Evolutionary conservation across 2,113 vertebrate species (phyloP).

Genomic region (Clarias magur): DNA sequence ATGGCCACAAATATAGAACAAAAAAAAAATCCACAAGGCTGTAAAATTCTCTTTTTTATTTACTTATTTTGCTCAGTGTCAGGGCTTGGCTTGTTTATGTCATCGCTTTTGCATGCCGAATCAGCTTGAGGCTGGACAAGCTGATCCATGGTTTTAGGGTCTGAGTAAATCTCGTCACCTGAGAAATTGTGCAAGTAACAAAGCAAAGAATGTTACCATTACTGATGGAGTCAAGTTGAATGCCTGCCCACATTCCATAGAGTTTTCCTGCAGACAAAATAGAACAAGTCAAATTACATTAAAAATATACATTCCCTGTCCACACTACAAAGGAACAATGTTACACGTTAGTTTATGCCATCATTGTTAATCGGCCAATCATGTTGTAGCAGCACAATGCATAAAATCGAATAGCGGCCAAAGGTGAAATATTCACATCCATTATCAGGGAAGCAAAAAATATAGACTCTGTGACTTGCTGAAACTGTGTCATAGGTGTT

Average conservation of each 20-base stretch:
- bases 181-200: conserved; percentile 61
- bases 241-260: conserved; percentile 76
- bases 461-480: too few species aligned
- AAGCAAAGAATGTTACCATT: conserved; percentile 56
- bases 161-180: conserved; percentile 85
- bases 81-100: conserved; percentile 52
- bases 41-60: background rate
- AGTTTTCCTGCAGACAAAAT: conserved; percentile 68
- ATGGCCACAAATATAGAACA: conserved; percentile 73
- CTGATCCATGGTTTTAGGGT: conserved; percentile 59
- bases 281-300: background rate
- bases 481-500: too few species aligned
- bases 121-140: conserved; percentile 74
- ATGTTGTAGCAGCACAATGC: too few species aligned
- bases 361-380: too few species aligned
- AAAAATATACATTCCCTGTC: background rate
- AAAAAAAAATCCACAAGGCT: background rate
- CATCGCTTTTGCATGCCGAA: conserved; percentile 82
- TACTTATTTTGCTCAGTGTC: conserved; percentile 51
- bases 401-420: too few species aligned
- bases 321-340: too few species aligned
- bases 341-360: too few species aligned
- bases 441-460: too few species aligned
- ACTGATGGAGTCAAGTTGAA: conserved; percentile 58
- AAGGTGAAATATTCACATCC: too few species aligned